Evolutionary conservation across 2,888 invertebrate genomes (phyloP), one percentile per base, ranked within the genome.

Genomic region (Chirona hameri): DNA sequence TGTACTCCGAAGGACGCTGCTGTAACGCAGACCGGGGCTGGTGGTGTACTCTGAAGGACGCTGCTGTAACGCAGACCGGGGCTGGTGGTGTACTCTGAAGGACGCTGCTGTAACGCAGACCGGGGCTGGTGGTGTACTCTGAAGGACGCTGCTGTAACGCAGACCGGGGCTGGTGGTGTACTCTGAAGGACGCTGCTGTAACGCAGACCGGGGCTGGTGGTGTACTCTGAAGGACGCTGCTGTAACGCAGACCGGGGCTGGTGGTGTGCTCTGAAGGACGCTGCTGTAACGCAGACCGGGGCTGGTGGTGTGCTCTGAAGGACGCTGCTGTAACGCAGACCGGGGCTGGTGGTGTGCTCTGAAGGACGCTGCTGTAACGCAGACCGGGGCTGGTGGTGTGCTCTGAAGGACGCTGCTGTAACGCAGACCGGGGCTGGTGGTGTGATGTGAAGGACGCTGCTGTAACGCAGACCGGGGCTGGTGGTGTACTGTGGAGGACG

Each of bases 21-120:
- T n/a, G 94, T 93, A 88, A 86, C 24, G 60, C 60, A 24, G 5
- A 18, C 14, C 55, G 55, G 55, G 15, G 55, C 55, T 55, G 39
- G n/a, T n/a, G n/a, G n/a, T 72, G 72, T 27, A 9, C 18, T 72
- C 0, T 9, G 21, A 18, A n/a, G n/a, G n/a, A n/a, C n/a, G n/a
- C n/a, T n/a, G n/a, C n/a, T n/a, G 94, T 93, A 88, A 86, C 24
- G 60, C 60, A 24, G 5, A 18, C 14, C 55, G 55, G 55, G 15
- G 55, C 55, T 55, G 39, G n/a, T n/a, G n/a, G n/a, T 72, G 72
- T 27, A 9, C 18, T 72, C 0, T 9, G 21, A 18, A n/a, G n/a
- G n/a, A n/a, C n/a, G n/a, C n/a, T n/a, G n/a, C n/a, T n/a, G 94
- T 93, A 88, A 86, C 24, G 60, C 60, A 24, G 5, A 18, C 14